phyloP scores from a whole-genome alignment of 2,113 vertebrate genomes.

The Melozone crissalis region DNA sequence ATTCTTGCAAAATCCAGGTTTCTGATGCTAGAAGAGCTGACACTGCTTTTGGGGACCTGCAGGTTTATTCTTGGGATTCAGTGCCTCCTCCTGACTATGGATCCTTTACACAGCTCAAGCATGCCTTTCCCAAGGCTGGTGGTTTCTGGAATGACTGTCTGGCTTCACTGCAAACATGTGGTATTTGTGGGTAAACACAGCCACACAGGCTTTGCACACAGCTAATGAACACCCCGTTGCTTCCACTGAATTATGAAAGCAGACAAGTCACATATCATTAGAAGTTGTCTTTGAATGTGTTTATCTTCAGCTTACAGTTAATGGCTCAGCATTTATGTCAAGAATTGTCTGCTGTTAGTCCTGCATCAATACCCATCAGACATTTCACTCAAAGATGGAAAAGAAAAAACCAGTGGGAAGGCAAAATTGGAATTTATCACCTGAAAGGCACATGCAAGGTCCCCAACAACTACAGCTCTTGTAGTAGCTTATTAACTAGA shows the following conservation, averaged over 20 bases:
- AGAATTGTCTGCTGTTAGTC: conserved; percentile 1
- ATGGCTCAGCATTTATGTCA: not conserved
- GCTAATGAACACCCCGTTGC: not conserved
- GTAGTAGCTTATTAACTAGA: not conserved
- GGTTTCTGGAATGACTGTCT: not conserved
- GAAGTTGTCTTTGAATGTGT: not conserved
- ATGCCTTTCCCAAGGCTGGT: not conserved
- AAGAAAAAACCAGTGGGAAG: not conserved
- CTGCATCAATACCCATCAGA: not conserved
- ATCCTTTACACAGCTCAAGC: not conserved
- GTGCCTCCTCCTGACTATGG: rapidly evolving
- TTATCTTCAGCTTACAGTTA: conserved; percentile 28
- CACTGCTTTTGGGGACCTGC: not conserved
- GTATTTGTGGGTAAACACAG: conserved; percentile 20
- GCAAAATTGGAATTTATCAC: conserved; percentile 11
- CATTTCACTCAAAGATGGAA: not conserved
- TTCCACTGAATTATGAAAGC: not conserved
- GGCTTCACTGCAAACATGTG: not conserved
- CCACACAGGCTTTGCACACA: not conserved
- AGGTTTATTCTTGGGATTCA: not conserved
- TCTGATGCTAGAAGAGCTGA: not conserved
- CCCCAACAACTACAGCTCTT: not conserved
- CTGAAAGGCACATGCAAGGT: not conserved
- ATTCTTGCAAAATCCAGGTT: not conserved
- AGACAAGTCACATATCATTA: conserved; percentile 24